Percentiles rank a stretch among this genome's conserved stretches.
Evolutionary conservation across 2,888 invertebrate species (phyloP).

Genomic region (Lycophotia porphyrea): DNA sequence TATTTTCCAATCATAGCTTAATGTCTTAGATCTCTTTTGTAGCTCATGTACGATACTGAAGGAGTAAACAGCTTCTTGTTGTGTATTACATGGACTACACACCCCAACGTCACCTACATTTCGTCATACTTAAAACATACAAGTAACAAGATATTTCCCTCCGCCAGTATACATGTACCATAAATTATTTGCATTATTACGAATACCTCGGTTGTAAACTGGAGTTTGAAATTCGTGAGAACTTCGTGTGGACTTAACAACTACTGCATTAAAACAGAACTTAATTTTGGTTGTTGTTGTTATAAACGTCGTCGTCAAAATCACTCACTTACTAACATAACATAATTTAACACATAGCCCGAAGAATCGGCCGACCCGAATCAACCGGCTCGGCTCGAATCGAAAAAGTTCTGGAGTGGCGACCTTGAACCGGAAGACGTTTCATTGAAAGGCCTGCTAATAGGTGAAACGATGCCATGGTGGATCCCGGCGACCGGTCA

Average conservation of each 20-base stretch:
- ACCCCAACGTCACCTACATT: neutral
- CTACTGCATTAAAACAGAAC: conserved; percentile 1
- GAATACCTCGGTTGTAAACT: conserved; percentile 8
- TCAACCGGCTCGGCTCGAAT: too few species aligned
- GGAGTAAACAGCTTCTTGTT: neutral
- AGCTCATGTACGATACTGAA: neutral
- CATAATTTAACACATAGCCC: too few species aligned
- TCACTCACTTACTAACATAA: neutral
- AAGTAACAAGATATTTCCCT: neutral
- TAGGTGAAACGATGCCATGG: too few species aligned
- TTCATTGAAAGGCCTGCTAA: too few species aligned
- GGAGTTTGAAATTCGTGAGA: neutral
- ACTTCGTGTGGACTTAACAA: neutral
- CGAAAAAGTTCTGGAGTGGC: too few species aligned
- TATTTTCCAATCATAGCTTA: neutral
- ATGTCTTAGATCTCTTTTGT: neutral
- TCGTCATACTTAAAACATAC: neutral
- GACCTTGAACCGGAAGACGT: too few species aligned
- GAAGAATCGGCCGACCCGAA: too few species aligned
- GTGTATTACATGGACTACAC: neutral
- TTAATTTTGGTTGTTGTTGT: neutral
- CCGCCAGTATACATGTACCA: neutral
- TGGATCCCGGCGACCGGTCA: too few species aligned
- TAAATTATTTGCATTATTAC: conserved; percentile 13
- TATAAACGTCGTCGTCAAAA: neutral